These are phyloP conservation scores for Orius insidiosus DNA, from an alignment of 1,140 invertebrate species.

Conservation along the genomic window DNA sequence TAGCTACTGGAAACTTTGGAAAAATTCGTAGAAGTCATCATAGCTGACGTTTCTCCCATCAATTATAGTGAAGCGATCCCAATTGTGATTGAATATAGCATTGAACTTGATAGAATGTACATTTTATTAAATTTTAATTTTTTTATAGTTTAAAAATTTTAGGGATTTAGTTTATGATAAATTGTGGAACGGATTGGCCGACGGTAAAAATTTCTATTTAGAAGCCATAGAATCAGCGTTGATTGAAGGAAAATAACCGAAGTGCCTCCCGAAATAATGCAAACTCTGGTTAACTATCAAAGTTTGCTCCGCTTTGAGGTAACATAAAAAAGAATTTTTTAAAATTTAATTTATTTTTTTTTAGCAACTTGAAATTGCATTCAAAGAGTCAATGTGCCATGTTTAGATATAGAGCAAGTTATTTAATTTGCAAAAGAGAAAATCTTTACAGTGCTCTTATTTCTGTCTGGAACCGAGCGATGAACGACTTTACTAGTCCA, in stretches of 20 bases:
- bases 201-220: conserved; percentile 28
- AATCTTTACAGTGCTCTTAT: conserved; percentile 74
- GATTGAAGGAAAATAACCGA: conserved; percentile 31
- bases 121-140: conserved; percentile 2
- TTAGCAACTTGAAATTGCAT: conserved; percentile 61
- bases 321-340: not conserved
- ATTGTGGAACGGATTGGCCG: conserved; percentile 32
- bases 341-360: conserved; percentile 9
- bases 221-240: conserved; percentile 31
- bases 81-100: conserved; percentile 19
- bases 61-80: conserved; percentile 21
- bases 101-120: conserved; percentile 21
- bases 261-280: conserved; percentile 45
- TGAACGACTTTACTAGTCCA: conserved; percentile 67
- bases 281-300: conserved; percentile 43
- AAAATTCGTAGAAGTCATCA: conserved; percentile 19
- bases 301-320: conserved; percentile 28
- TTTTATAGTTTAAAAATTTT: conserved; percentile 10
- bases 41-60: conserved; percentile 13
- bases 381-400: conserved; percentile 63
- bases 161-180: conserved; percentile 33
- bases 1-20: conserved; percentile 20
- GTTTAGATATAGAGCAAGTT: conserved; percentile 76
- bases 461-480: conserved; percentile 71
- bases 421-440: conserved; percentile 59